Conservation (phyloP, 2,113 vertebrate species). For the Tricholaema leucomelas region DNA sequence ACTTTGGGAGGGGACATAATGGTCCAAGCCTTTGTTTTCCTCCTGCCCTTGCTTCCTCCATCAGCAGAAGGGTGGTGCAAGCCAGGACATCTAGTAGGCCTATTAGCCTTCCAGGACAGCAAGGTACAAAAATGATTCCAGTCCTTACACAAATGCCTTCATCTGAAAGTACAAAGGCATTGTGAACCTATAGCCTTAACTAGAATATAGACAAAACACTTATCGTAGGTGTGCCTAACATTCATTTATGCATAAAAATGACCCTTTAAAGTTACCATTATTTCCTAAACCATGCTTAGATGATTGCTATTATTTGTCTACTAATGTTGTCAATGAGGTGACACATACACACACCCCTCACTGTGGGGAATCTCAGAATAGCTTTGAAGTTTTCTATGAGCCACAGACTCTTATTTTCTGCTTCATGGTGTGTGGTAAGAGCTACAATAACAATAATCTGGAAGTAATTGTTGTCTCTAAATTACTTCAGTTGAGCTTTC, state of each 20-base stretch:
- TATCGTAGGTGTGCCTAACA: background rate
- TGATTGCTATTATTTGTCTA: background rate
- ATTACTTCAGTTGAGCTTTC: conserved; percentile 34
- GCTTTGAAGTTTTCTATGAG: background rate
- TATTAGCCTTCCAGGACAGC: too few relatives aligned
- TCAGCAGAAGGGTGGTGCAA: too few relatives aligned
- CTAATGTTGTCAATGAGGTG: conserved; percentile 4
- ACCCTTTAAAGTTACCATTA: background rate
- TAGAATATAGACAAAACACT: background rate
- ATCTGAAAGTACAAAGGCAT: background rate
- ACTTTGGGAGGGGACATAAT: too few relatives aligned
- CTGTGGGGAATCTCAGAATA: conserved; percentile 17
- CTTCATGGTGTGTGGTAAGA: background rate
- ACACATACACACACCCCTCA: background rate
- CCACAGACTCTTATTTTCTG: conserved; percentile 51
- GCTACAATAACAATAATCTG: conserved; percentile 40
- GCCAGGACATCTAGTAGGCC: too few relatives aligned
- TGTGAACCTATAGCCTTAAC: background rate
- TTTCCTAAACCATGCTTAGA: background rate
- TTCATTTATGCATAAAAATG: background rate
- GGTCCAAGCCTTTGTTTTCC: too few relatives aligned
- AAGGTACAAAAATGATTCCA: too few relatives aligned
- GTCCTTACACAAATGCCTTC: background rate
- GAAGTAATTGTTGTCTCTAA: conserved; percentile 53
- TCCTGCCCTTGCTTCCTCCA: too few relatives aligned